These are phyloP conservation scores for Lepus oiostolus DNA, from an alignment of 2,797 vertebrate genomes.

Conservation along the genomic window DNA sequence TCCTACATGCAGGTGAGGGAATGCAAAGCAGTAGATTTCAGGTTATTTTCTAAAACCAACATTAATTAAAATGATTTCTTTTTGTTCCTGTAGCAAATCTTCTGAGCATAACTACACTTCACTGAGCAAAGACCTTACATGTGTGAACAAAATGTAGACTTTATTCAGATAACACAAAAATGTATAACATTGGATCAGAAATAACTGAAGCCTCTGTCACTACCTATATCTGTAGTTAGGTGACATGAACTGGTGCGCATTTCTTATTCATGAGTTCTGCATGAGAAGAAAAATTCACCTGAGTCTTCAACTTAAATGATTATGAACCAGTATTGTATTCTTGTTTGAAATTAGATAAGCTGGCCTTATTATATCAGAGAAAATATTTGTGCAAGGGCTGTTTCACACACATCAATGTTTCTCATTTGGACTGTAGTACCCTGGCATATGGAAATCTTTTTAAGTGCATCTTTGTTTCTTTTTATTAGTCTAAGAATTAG, in stretches of 20 bases:
- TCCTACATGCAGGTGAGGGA: neutral
- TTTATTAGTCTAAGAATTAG: conserved; percentile 27
- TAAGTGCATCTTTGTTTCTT: neutral
- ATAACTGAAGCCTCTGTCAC: conserved; percentile 19
- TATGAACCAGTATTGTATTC: conserved; percentile 68
- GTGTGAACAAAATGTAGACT: conserved; percentile 60
- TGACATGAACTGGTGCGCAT: conserved; percentile 23
- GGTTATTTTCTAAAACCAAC: conserved; percentile 75
- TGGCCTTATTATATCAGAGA: conserved; percentile 74
- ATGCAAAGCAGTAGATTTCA: neutral
- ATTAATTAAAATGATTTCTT: conserved; percentile 83
- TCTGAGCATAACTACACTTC: conserved; percentile 59
- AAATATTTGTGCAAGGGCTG: conserved; percentile 52
- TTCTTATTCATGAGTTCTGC: conserved; percentile 71
- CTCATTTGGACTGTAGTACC: conserved; percentile 61
- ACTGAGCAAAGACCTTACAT: conserved; percentile 23
- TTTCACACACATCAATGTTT: conserved; percentile 35
- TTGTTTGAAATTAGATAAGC: conserved; percentile 75
- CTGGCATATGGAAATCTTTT: conserved; percentile 61
- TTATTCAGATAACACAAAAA: conserved; percentile 58
- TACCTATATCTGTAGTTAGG: conserved; percentile 53
- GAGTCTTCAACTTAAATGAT: conserved; percentile 68
- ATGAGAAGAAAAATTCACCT: conserved; percentile 30
- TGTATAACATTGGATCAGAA: conserved; percentile 24
- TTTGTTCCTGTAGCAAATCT: conserved; percentile 69